phyloP scores from a whole-genome alignment of 2,888 invertebrate species.

The Idaea dimidiata region DNA sequence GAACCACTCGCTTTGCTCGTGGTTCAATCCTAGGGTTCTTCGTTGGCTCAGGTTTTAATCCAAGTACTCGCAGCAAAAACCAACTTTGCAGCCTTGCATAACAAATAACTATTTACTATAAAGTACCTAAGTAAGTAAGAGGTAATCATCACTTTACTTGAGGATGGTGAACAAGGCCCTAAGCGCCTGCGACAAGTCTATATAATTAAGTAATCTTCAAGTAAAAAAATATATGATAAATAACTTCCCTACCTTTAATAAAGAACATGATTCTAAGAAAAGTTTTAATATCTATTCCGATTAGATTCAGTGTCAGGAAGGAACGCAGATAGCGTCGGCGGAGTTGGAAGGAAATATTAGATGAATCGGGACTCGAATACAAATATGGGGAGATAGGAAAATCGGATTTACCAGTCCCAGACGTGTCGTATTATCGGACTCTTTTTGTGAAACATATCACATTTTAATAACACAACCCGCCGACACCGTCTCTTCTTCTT shows the following conservation, averaged over 20 bases:
- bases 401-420: conserved; percentile 76
- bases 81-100: too few relatives aligned
- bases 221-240: conserved; percentile 21
- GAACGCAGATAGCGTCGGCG: conserved; percentile 74
- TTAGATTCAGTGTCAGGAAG: conserved; percentile 80
- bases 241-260: conserved; percentile 33
- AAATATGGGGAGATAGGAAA: conserved; percentile 79
- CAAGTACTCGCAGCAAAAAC: too few relatives aligned
- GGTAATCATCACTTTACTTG: too few relatives aligned
- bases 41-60: too few relatives aligned
- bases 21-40: too few relatives aligned
- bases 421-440: conserved; percentile 75
- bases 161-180: too few relatives aligned
- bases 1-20: too few relatives aligned
- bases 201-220: conserved; percentile 18
- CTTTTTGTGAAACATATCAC: conserved; percentile 67
- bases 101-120: too few relatives aligned
- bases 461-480: conserved; percentile 60
- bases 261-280: conserved; percentile 65
- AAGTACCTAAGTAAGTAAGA: too few relatives aligned
- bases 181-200: neutral
- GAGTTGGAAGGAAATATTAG: conserved; percentile 79
- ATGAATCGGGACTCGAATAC: conserved; percentile 78
- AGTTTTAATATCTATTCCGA: conserved; percentile 82
- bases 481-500: conserved; percentile 20